Percentiles rank a stretch among this genome's conserved stretches.
Evolutionary conservation across 2,797 vertebrate genomes (phyloP).

Genomic region (Paedocypris micromegethes): DNA sequence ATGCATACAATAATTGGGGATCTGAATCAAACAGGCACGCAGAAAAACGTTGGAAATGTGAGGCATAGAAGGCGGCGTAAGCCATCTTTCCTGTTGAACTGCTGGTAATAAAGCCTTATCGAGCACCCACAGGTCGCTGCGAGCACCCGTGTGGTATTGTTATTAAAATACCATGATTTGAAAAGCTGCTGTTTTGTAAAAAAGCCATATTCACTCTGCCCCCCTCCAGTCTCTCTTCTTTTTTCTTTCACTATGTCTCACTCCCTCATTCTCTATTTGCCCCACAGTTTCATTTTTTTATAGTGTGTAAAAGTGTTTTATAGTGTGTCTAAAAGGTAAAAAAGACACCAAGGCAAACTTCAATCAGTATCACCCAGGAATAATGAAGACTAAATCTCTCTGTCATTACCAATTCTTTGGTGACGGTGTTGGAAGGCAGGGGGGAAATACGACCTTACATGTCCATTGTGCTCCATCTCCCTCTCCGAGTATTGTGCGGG

Average conservation of each 20-base stretch:
- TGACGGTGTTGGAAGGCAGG: constrained; percentile 63
- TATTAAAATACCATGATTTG: constrained; percentile 76
- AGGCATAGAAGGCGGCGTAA: constrained; percentile 44
- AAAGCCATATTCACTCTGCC: constrained; percentile 49
- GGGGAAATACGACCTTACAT: constrained; percentile 72
- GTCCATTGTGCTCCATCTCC: constrained; percentile 63
- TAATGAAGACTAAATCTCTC: constrained; percentile 78
- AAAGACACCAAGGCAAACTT: constrained; percentile 61
- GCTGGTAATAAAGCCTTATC: constrained; percentile 74
- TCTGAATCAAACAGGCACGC: constrained; percentile 62
- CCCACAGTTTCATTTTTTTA: constrained; percentile 52
- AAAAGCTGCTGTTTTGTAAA: constrained; percentile 63
- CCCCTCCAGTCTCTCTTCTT: constrained; percentile 34
- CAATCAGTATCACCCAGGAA: constrained; percentile 73
- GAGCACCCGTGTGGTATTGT: constrained; percentile 71
- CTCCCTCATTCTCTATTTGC: too few species aligned
- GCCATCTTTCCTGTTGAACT: constrained; percentile 62
- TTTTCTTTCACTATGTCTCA: too few species aligned
- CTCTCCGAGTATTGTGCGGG: constrained; percentile 45
- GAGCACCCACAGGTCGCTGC: constrained; percentile 75
- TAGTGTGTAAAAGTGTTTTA: constrained; percentile 54
- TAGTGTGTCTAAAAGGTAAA: constrained; percentile 50
- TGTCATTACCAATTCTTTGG: constrained; percentile 72
- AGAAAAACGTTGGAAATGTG: constrained; percentile 47
- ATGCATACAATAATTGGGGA: constrained; percentile 68